Conservation (phyloP, 2,113 vertebrate genomes). For the Scalopus aquaticus region DNA sequence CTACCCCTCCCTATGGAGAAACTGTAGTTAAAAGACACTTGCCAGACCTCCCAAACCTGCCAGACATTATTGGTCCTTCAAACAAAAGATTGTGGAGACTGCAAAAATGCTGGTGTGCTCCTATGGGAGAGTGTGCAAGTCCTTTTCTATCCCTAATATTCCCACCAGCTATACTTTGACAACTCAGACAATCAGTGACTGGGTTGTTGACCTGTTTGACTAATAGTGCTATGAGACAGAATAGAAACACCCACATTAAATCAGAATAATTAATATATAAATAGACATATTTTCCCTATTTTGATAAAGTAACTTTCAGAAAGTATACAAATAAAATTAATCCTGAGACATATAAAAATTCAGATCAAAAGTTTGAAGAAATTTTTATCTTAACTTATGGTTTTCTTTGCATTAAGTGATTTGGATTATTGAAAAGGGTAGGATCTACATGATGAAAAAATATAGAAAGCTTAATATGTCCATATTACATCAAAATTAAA, state of each 20-base stretch:
- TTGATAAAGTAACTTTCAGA: neutral
- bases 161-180: too few relatives aligned
- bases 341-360: neutral
- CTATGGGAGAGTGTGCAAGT: too few relatives aligned
- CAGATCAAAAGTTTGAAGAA: neutral
- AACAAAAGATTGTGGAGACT: too few relatives aligned
- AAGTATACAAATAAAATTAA: neutral
- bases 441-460: neutral
- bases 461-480: neutral
- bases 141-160: too few relatives aligned
- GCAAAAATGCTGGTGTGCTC: too few relatives aligned
- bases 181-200: neutral
- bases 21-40: too few relatives aligned
- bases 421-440: neutral
- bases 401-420: neutral
- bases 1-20: too few relatives aligned
- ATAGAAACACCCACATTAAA: neutral
- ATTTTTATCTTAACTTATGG: neutral
- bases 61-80: too few relatives aligned
- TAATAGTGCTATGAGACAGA: neutral
- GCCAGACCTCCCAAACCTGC: too few relatives aligned
- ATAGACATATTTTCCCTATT: neutral
- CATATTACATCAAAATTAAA: slow-evolving; percentile 12
- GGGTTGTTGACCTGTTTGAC: neutral
- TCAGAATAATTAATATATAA: neutral